Evolutionary conservation across 2,888 invertebrate genomes (phyloP).

Genomic region (Volucella zonaria): DNA sequence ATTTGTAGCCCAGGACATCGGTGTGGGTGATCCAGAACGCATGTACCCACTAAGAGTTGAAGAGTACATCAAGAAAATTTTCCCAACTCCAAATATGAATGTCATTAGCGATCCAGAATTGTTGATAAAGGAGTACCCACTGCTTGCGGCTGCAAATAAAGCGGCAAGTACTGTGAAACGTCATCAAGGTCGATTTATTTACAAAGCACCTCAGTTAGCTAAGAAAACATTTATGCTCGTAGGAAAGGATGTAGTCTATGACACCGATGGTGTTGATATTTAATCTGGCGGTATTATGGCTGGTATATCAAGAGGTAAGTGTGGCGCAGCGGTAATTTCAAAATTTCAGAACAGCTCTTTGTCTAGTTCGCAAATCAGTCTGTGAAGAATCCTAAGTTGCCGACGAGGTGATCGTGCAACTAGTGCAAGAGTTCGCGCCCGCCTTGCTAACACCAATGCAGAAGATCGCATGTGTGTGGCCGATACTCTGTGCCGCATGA

Average conservation of each 20-base stretch:
- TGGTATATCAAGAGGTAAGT: conserved; percentile 97
- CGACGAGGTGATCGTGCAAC: conserved; percentile 94
- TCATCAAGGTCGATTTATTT: conserved; percentile 90
- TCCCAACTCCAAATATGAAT: conserved; percentile 86
- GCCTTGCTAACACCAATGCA: conserved; percentile 97
- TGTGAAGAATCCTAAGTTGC: conserved; percentile 92
- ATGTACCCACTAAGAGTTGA: conserved; percentile 93
- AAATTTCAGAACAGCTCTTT: too few species aligned
- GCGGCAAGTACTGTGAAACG: conserved; percentile 88
- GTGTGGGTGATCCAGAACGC: conserved; percentile 94
- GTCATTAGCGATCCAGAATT: conserved; percentile 85
- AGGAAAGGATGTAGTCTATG: conserved; percentile 96
- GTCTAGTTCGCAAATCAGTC: too few species aligned
- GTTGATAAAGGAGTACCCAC: conserved; percentile 90
- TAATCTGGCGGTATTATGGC: conserved; percentile 92
- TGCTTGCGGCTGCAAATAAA: conserved; percentile 91
- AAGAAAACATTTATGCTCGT: conserved; percentile 91
- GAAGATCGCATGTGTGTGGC: conserved; percentile 97
- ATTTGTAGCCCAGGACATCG: conserved; percentile 87
- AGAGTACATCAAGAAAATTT: conserved; percentile 87
- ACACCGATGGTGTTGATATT: conserved; percentile 93
- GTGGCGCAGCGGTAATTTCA: conserved; percentile 97
- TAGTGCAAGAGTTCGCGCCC: conserved; percentile 91
- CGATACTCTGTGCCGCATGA: conserved; percentile 91
- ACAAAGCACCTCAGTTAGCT: conserved; percentile 85